Conservation (phyloP, 2,888 invertebrate genomes). For the Strigamia maritima region DNA sequence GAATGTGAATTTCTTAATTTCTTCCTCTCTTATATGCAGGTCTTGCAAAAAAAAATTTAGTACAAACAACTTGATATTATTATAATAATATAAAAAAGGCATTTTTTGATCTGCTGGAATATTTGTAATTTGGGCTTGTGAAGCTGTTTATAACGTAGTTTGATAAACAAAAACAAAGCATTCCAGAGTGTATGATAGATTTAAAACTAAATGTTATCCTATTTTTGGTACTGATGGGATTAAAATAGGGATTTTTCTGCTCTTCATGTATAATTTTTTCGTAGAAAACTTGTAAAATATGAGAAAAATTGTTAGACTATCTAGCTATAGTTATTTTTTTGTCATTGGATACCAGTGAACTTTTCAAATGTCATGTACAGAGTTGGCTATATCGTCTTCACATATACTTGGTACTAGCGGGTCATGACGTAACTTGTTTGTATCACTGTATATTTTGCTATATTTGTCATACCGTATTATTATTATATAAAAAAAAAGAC, state of each 20-base stretch:
- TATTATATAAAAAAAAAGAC: not conserved
- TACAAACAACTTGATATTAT: conserved; percentile 23
- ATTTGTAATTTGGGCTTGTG: conserved; percentile 34
- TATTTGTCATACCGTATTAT: conserved; percentile 37
- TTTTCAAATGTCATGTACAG: conserved; percentile 37
- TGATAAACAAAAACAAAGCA: conserved; percentile 31
- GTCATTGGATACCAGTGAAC: conserved; percentile 13
- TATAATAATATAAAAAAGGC: not conserved
- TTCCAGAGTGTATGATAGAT: conserved; percentile 39
- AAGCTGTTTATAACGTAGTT: conserved; percentile 31
- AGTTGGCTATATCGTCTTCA: conserved; percentile 38
- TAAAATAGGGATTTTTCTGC: conserved; percentile 26
- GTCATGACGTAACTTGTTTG: conserved; percentile 39
- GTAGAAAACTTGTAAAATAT: not conserved
- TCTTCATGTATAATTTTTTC: conserved; percentile 36
- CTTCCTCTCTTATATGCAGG: not conserved
- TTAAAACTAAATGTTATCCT: conserved; percentile 37
- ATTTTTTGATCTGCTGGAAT: conserved; percentile 28
- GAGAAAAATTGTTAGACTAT: conserved; percentile 24
- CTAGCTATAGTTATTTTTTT: conserved; percentile 38
- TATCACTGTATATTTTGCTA: conserved; percentile 40
- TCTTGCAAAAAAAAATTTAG: not conserved
- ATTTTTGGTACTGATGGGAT: conserved; percentile 39
- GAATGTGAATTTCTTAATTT: conserved; percentile 15
- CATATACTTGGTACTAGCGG: conserved; percentile 38